Base-by-base conservation (phyloP, 2,888 invertebrate genomes). In the Abrostola tripartita region DNA sequence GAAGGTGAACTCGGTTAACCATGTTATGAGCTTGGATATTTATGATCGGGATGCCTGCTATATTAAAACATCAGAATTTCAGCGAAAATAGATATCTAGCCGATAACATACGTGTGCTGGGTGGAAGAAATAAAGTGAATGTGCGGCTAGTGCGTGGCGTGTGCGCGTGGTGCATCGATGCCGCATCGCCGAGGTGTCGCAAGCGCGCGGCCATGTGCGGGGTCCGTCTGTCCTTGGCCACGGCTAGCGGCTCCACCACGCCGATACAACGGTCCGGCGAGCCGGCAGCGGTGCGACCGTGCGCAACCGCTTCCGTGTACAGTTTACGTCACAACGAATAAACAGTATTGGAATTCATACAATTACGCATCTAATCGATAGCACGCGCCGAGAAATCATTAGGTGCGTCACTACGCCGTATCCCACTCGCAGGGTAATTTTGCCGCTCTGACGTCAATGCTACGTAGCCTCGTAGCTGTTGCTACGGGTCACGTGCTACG, bases 251-350 rank as follows among this genome's bases (percentile, higher is more conserved):
- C 65, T 58, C 58, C 81, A 68, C 57, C 71, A 61, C 71, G 68
- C 68, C 71, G 67, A 78, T 73, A 75, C 80, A 81, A 76, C 84
- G 83, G 81, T 77, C 81, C 80, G 72, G 70, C 75, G 76, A 74
- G 70, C 76, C 79, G 74, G 70, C 73, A 74, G 81, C 77, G 78
- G 83, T 76, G 78, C 88, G 90, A 81, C 88, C 86, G 85, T 85
- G 90, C 91, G 91, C 90, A 88, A 87, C 89, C 79, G 81, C 89
- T 92, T 93, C 93, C 92, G 90, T 86, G 83, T 90, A 80, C 84
- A 75, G 71, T 74, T 84, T 81, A 88, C 90, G 88, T 90, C 87
- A 87, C 75, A 61, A 61, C 75, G 68, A 71, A 59, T 71, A 65
- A 76, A 65, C 65, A 66, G 50, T 74, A 74, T 74, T 59, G 72